Evolutionary conservation across 1,140 invertebrate species (phyloP).

Genomic region (Asbolus verrucosus): DNA sequence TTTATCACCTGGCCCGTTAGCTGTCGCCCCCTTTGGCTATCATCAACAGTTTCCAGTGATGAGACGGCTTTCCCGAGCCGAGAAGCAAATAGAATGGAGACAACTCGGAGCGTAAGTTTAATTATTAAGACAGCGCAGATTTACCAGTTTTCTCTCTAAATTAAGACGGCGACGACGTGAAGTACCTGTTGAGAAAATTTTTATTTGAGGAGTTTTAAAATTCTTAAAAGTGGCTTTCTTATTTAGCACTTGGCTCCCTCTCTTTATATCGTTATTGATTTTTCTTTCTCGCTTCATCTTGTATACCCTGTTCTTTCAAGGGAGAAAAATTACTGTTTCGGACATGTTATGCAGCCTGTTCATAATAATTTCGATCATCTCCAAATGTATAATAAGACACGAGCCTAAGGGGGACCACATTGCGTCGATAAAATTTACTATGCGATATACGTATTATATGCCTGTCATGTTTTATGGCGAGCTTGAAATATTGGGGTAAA

Average conservation of each 20-base stretch:
- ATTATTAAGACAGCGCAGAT: slow-evolving; percentile 25
- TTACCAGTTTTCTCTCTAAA: neutral
- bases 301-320: slow-evolving; percentile 7
- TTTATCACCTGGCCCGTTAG: slow-evolving; percentile 53
- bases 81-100: slow-evolving; percentile 67
- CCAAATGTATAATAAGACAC: neutral
- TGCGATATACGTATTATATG: slow-evolving; percentile 5
- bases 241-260: neutral
- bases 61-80: slow-evolving; percentile 65
- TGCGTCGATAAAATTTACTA: slow-evolving; percentile 16
- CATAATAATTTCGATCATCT: slow-evolving; percentile 18
- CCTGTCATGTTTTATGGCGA: slow-evolving; percentile 3
- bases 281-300: slow-evolving; percentile 16
- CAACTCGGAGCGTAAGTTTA: slow-evolving; percentile 67
- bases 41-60: slow-evolving; percentile 59
- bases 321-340: slow-evolving; percentile 25
- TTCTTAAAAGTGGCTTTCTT: neutral
- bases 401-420: slow-evolving; percentile 7
- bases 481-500: slow-evolving; percentile 10
- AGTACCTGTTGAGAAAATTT: neutral
- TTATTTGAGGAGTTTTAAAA: neutral
- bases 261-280: slow-evolving; percentile 39
- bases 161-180: neutral
- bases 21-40: slow-evolving; percentile 56
- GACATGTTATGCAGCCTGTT: slow-evolving; percentile 18